Conservation (phyloP, 2,113 vertebrate genomes). For the Aphyosemion australe region DNA sequence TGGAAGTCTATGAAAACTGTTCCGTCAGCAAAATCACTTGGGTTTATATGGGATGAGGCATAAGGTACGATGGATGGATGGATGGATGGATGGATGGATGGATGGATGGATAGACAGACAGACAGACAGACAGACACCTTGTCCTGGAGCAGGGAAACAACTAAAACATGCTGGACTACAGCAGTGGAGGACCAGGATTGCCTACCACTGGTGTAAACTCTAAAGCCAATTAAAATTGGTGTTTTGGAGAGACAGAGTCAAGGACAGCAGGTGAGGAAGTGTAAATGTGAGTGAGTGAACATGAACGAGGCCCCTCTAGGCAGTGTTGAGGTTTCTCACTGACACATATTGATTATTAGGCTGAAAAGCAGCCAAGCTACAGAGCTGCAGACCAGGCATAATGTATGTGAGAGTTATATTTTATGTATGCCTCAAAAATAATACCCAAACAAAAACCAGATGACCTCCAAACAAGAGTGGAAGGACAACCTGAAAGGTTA, state of each 20-base stretch:
- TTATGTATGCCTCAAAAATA: constrained; percentile 16
- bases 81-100: too few relatives aligned
- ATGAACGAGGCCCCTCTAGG: constrained; percentile 31
- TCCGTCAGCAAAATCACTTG: too few relatives aligned
- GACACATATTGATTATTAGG: constrained; percentile 59
- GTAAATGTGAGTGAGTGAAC: constrained; percentile 39
- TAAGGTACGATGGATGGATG: too few relatives aligned
- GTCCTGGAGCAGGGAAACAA: too few relatives aligned
- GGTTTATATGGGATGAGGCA: too few relatives aligned
- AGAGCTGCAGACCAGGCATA: constrained; percentile 27
- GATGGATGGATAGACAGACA: too few relatives aligned
- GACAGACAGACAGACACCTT: too few relatives aligned
- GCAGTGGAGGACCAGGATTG: too few relatives aligned
- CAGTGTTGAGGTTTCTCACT: constrained; percentile 37
- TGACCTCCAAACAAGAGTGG: background rate
- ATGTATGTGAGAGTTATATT: constrained; percentile 9
- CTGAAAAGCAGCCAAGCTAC: constrained; percentile 30
- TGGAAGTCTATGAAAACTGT: too few relatives aligned
- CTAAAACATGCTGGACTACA: too few relatives aligned
- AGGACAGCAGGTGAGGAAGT: constrained; percentile 26
- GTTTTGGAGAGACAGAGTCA: constrained; percentile 6
- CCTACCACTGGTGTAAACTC: background rate
- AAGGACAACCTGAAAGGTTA: constrained; percentile 9
- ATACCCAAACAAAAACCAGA: constrained; percentile 8
- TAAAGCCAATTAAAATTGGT: background rate